Conservation (phyloP, 2,888 invertebrate genomes). For the Neoitamus cyanurus region DNA sequence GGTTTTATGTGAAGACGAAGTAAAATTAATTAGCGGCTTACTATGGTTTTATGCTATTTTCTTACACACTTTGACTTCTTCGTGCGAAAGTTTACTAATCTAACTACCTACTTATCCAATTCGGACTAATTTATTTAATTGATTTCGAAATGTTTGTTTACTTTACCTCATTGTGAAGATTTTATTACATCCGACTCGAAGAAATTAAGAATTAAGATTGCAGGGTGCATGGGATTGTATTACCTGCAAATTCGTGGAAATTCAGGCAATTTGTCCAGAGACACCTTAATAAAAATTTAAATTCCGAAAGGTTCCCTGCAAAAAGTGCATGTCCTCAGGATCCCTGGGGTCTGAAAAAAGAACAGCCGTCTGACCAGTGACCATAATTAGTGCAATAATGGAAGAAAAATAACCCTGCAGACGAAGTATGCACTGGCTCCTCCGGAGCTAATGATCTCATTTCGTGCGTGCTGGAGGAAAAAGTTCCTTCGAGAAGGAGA, state of each 20-base stretch:
- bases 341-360: not conserved
- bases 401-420: constrained; percentile 28
- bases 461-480: constrained; percentile 15
- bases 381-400: constrained; percentile 42
- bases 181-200: not conserved
- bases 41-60: too few species aligned
- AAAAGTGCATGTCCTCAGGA: not conserved
- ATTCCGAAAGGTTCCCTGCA: not conserved
- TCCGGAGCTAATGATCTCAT: constrained; percentile 37
- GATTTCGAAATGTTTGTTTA: not conserved
- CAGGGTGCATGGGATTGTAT: not conserved
- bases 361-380: constrained; percentile 19
- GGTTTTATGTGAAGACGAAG: too few species aligned
- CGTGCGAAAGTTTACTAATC: too few species aligned
- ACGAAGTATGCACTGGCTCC: not conserved
- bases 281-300: not conserved
- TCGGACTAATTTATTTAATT: not conserved
- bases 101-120: not conserved
- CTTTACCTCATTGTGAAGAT: not conserved
- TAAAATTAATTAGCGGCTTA: too few species aligned
- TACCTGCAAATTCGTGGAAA: constrained; percentile 11
- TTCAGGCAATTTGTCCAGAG: not conserved
- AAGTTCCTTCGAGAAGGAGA: constrained; percentile 2
- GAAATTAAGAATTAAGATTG: not conserved
- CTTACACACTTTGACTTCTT: too few species aligned